Evolutionary conservation across 1,140 invertebrate genomes (phyloP), one percentile per base, ranked within the genome.

Genomic region (Tyrophagus putrescentiae): DNA sequence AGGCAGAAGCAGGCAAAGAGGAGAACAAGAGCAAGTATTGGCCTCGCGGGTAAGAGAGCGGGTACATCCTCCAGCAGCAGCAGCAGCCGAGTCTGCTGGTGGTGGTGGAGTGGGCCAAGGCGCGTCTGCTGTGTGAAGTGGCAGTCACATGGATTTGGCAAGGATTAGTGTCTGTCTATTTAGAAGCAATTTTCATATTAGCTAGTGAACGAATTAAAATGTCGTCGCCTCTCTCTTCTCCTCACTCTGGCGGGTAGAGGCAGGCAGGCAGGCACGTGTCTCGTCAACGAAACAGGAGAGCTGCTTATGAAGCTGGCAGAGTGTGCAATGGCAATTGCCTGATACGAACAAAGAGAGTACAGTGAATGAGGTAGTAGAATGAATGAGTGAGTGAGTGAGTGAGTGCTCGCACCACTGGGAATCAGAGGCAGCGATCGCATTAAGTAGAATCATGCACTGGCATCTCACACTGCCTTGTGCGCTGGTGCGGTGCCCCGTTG

Each of bases 151-250:
- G 45, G 45, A 48, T 48, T 48, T 48, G 45, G 45, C 45, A 48
- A 7, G 45, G 45, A 48, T 48, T 48, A 48, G 45, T 48, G 45
- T 48, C 45, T 48, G 45, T 48, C 45, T 48, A 48, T 48, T 48
- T 48, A 48, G 45, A 48, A 48, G 45, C 45, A 48, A 48, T 48
- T 48, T 48, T 48, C 45, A 48, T 48, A 48, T 48, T 48, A 48
- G 45, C 45, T 48, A 48, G 45, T 48, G 45, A 48, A 48, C 45
- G 45, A 48, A 48, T 48, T 48, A 48, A 48, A 48, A 48, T 48
- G 45, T 48, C 45, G 45, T 48, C 45, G 45, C 45, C 45, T 48
- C 31, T 48, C 36, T 39, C 36, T 39, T 39, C 21, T 21, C 21
- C 36, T 39, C 13, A 13, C 21, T 39, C 36, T 39, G n/a, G n/a